Base-by-base conservation (phyloP, 2,113 vertebrate species). In the Pimephales promelas region DNA sequence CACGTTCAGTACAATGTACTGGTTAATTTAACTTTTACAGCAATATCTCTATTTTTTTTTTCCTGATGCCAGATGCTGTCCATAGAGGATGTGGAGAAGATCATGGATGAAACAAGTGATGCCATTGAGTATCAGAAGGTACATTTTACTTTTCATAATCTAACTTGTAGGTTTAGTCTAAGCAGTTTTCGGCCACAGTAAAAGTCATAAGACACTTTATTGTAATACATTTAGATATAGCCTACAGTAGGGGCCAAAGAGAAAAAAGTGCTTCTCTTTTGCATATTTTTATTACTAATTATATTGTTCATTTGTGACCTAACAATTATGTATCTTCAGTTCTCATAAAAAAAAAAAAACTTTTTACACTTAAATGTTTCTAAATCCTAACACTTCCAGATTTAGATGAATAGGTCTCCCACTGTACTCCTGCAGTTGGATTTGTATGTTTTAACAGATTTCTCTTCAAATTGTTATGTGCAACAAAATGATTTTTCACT, bases 101-200 rank as follows among this genome's bases (percentile, higher is more conserved):
- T 98, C 3, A 95, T 99, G 92, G 98, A 98, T 22, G 98, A 99
- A 89, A 99, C 98, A 0, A 96, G 98, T 49, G 98, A 99, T 0
- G 92, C 96, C 1, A 94, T 99, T 34, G 97, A 98, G 85, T 99
- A 99, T 90, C 98, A 99, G 90, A 92, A 93, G 94, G 98, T 98
- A 86, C 0, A 94, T 49, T 7, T 8, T 11, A 28, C 31, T 61
- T 31, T 11, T 16, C 13, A 13, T 22, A 52, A 11, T 57, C 2
- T 22, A 54, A 54, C 6, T 54, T 54, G 52, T 54, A 20, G 20
- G 52, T 20, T 7, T 54, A 20, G 18, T 54, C 18, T 54, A 20
- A 54, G 18, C 18, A 54, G 6, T 54, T 54, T 8, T 16, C 49
- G 2, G 49, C 16, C 49, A 52, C 59, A n/a, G 3, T 43, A 10